phyloP scores from a whole-genome alignment of 2,113 vertebrate species.

The Emberiza fucata region DNA sequence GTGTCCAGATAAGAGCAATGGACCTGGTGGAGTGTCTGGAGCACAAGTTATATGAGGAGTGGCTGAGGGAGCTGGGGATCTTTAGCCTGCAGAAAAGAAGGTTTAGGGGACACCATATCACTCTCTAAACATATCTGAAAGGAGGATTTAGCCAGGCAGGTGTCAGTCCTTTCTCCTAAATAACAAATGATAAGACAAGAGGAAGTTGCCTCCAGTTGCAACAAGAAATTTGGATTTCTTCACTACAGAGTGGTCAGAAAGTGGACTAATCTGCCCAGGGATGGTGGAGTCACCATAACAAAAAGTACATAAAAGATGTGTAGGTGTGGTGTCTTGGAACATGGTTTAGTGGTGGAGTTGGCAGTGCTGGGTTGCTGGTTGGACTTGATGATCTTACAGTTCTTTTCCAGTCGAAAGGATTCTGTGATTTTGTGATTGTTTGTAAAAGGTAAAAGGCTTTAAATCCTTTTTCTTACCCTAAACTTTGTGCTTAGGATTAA shows the following conservation, averaged over 20 bases:
- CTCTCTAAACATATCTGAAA: background rate
- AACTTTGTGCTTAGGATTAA: background rate
- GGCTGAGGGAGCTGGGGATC: background rate
- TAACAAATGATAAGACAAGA: background rate
- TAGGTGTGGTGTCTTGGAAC: background rate
- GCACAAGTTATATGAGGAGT: background rate
- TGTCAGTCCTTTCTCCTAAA: background rate
- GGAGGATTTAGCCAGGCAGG: rapidly evolving
- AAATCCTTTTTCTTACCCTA: background rate
- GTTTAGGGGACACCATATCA: background rate
- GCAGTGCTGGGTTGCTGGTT: background rate
- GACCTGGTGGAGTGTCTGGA: background rate
- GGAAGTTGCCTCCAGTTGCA: background rate
- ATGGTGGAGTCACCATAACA: background rate
- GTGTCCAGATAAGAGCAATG: background rate
- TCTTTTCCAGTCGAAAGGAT: background rate
- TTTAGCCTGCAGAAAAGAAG: background rate
- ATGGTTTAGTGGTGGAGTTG: background rate
- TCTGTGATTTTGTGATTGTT: background rate
- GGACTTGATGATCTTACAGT: background rate
- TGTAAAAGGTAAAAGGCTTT: background rate
- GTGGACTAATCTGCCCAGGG: background rate
- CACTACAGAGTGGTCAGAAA: background rate
- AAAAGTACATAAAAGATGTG: background rate
- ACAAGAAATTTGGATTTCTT: background rate